These are phyloP conservation scores for Procambarus clarkii DNA, from an alignment of 1,140 invertebrate species.

Conservation along the genomic window DNA sequence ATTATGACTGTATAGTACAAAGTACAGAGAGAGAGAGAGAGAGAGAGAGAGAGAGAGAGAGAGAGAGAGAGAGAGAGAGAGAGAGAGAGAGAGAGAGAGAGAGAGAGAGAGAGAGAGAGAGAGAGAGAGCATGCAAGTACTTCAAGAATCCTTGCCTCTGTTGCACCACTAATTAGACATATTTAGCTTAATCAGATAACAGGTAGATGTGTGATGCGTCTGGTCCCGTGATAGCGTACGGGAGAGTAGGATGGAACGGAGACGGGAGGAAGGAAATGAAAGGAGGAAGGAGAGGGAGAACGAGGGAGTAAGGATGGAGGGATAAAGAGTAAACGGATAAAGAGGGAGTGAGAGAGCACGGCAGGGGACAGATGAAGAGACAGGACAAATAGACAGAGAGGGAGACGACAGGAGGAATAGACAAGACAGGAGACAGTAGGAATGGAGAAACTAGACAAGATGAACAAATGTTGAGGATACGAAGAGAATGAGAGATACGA, in stretches of 20 bases:
- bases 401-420: no score
- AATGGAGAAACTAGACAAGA: no score
- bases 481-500: no score
- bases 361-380: background rate
- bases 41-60: background rate
- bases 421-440: no score
- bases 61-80: background rate
- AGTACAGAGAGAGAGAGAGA: background rate
- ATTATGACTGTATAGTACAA: no score
- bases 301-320: background rate
- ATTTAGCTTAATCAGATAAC: constrained; percentile 7
- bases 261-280: no score
- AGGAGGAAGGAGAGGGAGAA: background rate
- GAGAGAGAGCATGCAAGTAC: no score
- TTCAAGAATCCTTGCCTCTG: background rate
- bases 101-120: no score
- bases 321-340: background rate
- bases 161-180: background rate
- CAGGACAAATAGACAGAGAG: no score
- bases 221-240: background rate
- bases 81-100: background rate
- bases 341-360: background rate
- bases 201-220: background rate
- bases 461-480: no score
- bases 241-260: background rate